Evolutionary conservation across 1,140 invertebrate genomes (phyloP), one percentile per base, ranked within the genome.

Genomic region (Maniola jurtina): DNA sequence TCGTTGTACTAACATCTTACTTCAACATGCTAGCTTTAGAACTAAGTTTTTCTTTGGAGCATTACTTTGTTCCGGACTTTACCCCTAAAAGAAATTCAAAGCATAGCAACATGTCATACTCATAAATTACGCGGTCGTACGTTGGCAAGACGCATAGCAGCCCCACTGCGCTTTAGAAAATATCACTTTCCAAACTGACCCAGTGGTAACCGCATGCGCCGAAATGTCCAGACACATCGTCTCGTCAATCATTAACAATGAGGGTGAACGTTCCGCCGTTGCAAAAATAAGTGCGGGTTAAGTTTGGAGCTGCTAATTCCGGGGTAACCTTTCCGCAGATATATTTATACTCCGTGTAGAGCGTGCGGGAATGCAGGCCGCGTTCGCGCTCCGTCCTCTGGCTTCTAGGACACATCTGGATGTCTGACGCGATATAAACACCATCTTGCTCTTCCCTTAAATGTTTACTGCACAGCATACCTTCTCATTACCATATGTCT

Each of bases 221-320:
- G 1, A 45, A 45, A 45, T n/a, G 42, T 9, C 10, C 13, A 45
- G 42, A 45, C 42, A 45, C 42, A 13, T 45, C 42, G 42, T 45
- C 42, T 45, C 42, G 42, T 45, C 42, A 45, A 45, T 45, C 42
- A n/a, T 13, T n/a, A 45, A 45, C 42, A n/a, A 45, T 2, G 13
- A n/a, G 42, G 42, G 42, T 45, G 42, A 45, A 45, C 42, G 42
- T 45, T 45, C 42, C 42, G 42, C 9, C 42, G 42, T 45, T 45
- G 42, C 42, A 6, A 45, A 45, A 45, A 45, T 45, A 45, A 45
- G 42, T 45, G 42, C 42, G 42, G 5, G 42, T 45, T 45, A 45
- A 45, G 42, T 45, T 45, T 45, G 42, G 42, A 45, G 9, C 5
- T 45, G 42, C 42, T 45, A 45, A 45, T 45, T 45, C 13, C 13